phyloP scores from a whole-genome alignment of 2,888 invertebrate genomes.

The Chymomyza fuscimana region DNA sequence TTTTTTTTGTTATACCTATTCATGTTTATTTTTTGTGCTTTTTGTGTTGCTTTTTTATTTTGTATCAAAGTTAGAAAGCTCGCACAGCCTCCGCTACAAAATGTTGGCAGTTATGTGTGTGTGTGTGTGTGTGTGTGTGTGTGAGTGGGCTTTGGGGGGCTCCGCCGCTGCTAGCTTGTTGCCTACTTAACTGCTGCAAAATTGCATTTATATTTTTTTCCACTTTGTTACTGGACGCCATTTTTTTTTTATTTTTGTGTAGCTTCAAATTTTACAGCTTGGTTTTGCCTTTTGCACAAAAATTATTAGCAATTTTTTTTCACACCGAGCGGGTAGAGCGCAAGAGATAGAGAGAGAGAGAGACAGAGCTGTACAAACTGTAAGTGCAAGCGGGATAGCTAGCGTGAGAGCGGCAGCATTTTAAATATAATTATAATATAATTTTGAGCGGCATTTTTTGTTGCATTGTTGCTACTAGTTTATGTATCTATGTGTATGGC shows the following conservation, averaged over 20 bases:
- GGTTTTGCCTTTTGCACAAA: constrained; percentile 11
- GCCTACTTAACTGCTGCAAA: background rate
- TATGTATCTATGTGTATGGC: constrained; percentile 30
- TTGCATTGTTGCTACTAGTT: constrained; percentile 34
- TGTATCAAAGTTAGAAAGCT: constrained; percentile 20
- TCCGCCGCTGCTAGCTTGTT: background rate
- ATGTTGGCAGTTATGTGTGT: background rate
- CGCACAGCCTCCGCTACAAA: constrained; percentile 15
- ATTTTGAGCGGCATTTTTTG: constrained; percentile 64
- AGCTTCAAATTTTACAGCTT: background rate
- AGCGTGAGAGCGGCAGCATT: constrained; percentile 53
- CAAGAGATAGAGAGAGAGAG: background rate
- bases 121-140: background rate
- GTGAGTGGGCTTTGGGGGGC: background rate
- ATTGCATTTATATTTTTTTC: constrained; percentile 24
- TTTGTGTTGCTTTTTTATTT: constrained; percentile 18
- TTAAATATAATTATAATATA: constrained; percentile 75
- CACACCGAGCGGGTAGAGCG: too few species aligned
- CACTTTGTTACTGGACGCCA: background rate
- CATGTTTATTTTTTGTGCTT: constrained; percentile 12
- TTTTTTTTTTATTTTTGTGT: constrained; percentile 15
- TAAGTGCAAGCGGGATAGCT: background rate
- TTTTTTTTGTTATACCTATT: constrained; percentile 17
- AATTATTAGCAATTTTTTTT: constrained; percentile 5
- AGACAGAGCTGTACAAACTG: too few species aligned